phyloP scores from a whole-genome alignment of 1,140 invertebrate species.

The Drepana arcuata region DNA sequence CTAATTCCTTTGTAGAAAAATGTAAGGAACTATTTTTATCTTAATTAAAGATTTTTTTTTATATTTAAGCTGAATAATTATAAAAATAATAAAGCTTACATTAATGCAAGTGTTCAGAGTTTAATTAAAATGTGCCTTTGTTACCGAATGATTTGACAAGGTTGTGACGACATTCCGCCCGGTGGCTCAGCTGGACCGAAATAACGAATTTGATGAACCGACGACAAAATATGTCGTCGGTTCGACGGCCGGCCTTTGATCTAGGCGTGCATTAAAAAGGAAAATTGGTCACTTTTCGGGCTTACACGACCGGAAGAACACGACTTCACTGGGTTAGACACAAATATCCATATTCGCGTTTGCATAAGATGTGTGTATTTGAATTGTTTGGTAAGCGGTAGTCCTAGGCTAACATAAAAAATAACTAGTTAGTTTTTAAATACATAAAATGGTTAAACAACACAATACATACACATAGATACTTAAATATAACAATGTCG shows the following conservation, averaged over 20 bases:
- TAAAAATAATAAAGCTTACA: too few species aligned
- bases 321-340: conserved; percentile 13
- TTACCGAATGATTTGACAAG: too few species aligned
- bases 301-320: conserved; percentile 19
- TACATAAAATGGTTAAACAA: too few species aligned
- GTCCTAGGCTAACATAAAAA: conserved; percentile 1
- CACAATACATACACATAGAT: too few species aligned
- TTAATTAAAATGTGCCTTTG: too few species aligned
- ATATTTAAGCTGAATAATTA: too few species aligned
- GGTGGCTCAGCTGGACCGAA: conserved; percentile 12
- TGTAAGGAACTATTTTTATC: conserved; percentile 18
- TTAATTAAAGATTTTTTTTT: too few species aligned
- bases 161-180: conserved; percentile 3
- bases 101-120: too few species aligned
- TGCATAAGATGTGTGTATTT: conserved; percentile 6
- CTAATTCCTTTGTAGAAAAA: conserved; percentile 16
- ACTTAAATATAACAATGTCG: too few species aligned
- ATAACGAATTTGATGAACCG: conserved; percentile 36
- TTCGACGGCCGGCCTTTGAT: conserved; percentile 39
- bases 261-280: conserved; percentile 42
- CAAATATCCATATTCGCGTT: too few species aligned
- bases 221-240: conserved; percentile 23
- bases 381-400: not conserved
- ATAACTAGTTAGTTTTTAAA: too few species aligned
- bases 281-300: conserved; percentile 45